Base-by-base conservation (phyloP, 2,113 vertebrate species). In the Malurus elegans region DNA sequence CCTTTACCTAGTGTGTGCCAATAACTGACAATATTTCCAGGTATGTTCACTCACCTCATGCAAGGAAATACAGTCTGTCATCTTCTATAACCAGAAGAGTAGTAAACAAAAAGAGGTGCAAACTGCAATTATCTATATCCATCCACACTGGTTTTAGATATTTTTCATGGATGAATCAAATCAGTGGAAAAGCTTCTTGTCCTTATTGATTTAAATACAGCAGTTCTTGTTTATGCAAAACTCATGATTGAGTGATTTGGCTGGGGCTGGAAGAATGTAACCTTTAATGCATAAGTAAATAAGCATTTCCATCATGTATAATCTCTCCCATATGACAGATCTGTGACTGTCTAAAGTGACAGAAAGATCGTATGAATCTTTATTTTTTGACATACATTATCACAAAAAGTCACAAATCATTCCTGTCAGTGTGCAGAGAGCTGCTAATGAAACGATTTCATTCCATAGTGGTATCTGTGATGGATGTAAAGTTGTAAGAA, bases 201-300 rank as follows among this genome's bases (percentile, higher is more conserved):
- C 47, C 25, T 54, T 73, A 86, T 32, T 80, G 56, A 88, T 90
- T 51, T 40, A 76, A 92, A 88, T 86, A 26, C 32, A 70, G 38
- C 42, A 72, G 29, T 53, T 65, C 71, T 82, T 88, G 16, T 58
- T 79, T 73, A 86, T 73, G 88, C 67, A 74, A 29, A 90, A 65
- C 47, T 86, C 67, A n/a, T 21, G 50, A 90, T 47, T 1, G 3
- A 85, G 58, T 90, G 7, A 79, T 92, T 82, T 90, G 79, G 20
- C 47, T 83, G 42, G 28, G 40, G 13, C 74, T 65, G 48, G 80
- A 87, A 88, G 80, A 92, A 58, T 79, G 36, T 88, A 80, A 40
- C 88, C 86, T 91, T 92, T 81, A 78, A 91, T 89, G 74, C 53
- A 38, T 74, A 92, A 91, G 50, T 90, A 95, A 94, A 86, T 90